phyloP scores from a whole-genome alignment of 2,113 vertebrate genomes.

The Limanda limanda region DNA sequence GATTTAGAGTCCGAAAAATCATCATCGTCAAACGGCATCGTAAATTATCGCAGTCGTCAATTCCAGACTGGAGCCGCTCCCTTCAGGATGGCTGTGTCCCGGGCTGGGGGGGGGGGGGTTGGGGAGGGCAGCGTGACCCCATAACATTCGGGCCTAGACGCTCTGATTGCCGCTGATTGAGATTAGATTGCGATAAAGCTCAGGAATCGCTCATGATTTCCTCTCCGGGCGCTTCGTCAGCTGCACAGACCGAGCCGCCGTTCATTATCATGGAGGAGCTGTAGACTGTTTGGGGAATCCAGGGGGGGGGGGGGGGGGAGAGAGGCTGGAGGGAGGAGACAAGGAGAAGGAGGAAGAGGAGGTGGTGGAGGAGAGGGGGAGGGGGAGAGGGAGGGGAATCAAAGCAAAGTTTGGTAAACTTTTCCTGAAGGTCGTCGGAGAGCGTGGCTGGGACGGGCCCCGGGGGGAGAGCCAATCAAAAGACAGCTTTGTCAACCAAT shows the following conservation, averaged over 20 bases:
- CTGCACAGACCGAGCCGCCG: conserved; percentile 57
- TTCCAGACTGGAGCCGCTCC: conserved; percentile 18
- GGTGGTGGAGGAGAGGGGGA: conserved; percentile 37
- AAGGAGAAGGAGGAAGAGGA: conserved; percentile 51
- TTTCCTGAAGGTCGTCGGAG: conserved; percentile 82
- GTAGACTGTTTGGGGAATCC: conserved; percentile 66
- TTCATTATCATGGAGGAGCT: conserved; percentile 78
- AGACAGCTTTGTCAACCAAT: conserved; percentile 81
- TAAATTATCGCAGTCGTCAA: conserved; percentile 45
- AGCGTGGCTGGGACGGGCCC: conserved; percentile 76
- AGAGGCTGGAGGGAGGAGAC: conserved; percentile 63
- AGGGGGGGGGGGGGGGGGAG: conserved; percentile 11
- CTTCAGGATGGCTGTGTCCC: not conserved
- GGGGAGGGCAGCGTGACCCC: conserved; percentile 50
- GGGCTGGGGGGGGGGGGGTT: conserved; percentile 30
- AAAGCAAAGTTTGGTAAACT: conserved; percentile 81
- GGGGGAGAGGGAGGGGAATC: conserved; percentile 50
- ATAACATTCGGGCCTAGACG: conserved; percentile 38
- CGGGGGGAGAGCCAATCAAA: conserved; percentile 75
- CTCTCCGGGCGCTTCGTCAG: conserved; percentile 63
- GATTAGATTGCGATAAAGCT: conserved; percentile 65
- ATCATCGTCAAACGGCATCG: conserved; percentile 8
- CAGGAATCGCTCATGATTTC: conserved; percentile 50
- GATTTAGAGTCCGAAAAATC: conserved; percentile 26
- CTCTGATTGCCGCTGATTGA: conserved; percentile 76